Percentiles rank a stretch among this genome's conserved stretches.
Conservation (phyloP, 2,113 vertebrate species). For the Serilophus lunatus region DNA sequence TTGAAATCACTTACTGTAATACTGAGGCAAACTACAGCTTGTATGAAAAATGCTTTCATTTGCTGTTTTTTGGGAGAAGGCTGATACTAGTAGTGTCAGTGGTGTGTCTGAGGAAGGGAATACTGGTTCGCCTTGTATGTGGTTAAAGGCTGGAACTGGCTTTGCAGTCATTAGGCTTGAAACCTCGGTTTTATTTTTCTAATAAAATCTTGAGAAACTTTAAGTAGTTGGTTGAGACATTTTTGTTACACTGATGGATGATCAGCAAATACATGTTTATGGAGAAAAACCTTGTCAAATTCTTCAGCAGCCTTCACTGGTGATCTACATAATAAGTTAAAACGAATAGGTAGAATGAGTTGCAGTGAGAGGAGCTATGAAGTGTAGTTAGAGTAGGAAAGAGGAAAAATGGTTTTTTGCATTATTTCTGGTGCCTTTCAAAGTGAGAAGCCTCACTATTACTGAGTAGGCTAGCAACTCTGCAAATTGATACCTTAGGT, state of each 20-base stretch:
- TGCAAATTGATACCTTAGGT: not conserved
- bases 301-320: not conserved
- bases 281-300: not conserved
- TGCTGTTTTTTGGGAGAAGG: not conserved
- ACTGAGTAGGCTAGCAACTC: not conserved
- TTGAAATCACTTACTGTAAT: slow-evolving; percentile 9
- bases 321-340: not conserved
- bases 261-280: not conserved
- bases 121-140: not conserved
- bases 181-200: not conserved
- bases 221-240: not conserved
- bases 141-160: not conserved
- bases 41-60: slow-evolving; percentile 6
- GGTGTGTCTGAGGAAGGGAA: not conserved
- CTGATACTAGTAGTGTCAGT: not conserved
- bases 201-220: not conserved
- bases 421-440: not conserved
- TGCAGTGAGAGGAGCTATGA: not conserved
- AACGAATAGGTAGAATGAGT: not conserved
- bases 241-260: not conserved
- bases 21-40: not conserved
- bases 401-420: not conserved
- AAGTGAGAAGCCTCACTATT: not conserved
- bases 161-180: not conserved
- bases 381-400: not conserved